A percentile compares a stretch with the other conserved stretches of the same genome.
Conservation (phyloP, 1,140 invertebrate species). For the Adelges cooleyi region DNA sequence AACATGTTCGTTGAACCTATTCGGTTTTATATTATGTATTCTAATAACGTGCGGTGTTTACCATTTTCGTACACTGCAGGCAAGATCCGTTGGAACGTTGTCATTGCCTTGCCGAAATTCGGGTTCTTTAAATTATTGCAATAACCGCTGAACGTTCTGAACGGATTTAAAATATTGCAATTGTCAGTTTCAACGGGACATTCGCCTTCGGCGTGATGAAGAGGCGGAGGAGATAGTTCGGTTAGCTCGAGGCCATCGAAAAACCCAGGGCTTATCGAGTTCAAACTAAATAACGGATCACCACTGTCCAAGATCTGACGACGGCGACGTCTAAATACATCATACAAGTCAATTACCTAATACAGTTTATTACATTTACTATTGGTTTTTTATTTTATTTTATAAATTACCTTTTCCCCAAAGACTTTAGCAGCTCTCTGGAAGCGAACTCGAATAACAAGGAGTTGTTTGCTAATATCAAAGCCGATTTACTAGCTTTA, state of each 20-base stretch:
- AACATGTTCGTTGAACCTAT: not conserved
- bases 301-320: conserved; percentile 56
- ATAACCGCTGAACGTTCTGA: conserved; percentile 70
- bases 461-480: conserved; percentile 72
- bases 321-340: conserved; percentile 43
- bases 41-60: conserved; percentile 34
- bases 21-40: not conserved
- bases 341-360: conserved; percentile 32
- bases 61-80: conserved; percentile 84
- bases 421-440: conserved; percentile 65
- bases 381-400: conserved; percentile 35
- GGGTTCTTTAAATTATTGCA: conserved; percentile 87
- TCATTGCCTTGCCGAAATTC: conserved; percentile 68
- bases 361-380: conserved; percentile 34
- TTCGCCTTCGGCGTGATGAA: conserved; percentile 43
- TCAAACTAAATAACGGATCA: conserved; percentile 50
- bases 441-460: conserved; percentile 78
- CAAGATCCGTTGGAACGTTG: conserved; percentile 72
- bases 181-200: conserved; percentile 43
- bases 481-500: conserved; percentile 69
- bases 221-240: conserved; percentile 42
- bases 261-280: conserved; percentile 32
- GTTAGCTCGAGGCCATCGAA: conserved; percentile 58
- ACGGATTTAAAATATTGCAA: conserved; percentile 70
- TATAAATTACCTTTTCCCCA: conserved; percentile 35